Base-by-base conservation (phyloP, 2,888 invertebrate genomes). In the Entomobrya multifasciata region DNA sequence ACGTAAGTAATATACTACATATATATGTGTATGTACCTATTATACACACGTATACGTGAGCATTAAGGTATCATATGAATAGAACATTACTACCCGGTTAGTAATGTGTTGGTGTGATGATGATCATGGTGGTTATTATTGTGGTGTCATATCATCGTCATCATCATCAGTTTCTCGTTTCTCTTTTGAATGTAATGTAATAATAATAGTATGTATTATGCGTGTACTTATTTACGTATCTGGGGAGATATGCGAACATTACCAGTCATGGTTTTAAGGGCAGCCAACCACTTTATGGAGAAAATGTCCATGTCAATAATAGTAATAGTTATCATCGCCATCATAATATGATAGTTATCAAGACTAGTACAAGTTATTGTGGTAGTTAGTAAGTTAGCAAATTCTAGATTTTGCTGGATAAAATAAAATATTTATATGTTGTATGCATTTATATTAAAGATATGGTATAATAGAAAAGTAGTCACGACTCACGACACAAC, bases 241-340 rank as follows among this genome's bases (percentile, higher is more conserved):
- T 44, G 70, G 86, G 87, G 89, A 82, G 82, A 82, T 65, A 84
- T 74, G 55, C 30, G 55, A 74, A 41, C 52, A 74, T 74, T 74
- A 74, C n/a, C n/a, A n/a, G n/a, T 36, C 52, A 74, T 74, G 74
- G 74, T 74, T 74, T 74, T 62, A 78, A 80, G 80, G 80, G 80
- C 52, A 67, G 70, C 70, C 80, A 80, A 30, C 62, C 60, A 62
- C 60, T 78, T 78, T 74, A 30, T 17, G 11, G n/a, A 44, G 25
- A 67, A 67, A n/a, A n/a, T 41, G 22, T 55, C 30, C 44, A 78
- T 62, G n/a, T n/a, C n/a, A n/a, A n/a, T n/a, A n/a, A n/a, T n/a
- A n/a, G n/a, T n/a, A n/a, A n/a, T n/a, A 41, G 17, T 20, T 62
- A 78, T 57, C 70, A 70, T 70, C 47, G 22, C 47, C n/a, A 47